phyloP scores from a whole-genome alignment of 1,140 invertebrate genomes.

The Solen grandis region DNA sequence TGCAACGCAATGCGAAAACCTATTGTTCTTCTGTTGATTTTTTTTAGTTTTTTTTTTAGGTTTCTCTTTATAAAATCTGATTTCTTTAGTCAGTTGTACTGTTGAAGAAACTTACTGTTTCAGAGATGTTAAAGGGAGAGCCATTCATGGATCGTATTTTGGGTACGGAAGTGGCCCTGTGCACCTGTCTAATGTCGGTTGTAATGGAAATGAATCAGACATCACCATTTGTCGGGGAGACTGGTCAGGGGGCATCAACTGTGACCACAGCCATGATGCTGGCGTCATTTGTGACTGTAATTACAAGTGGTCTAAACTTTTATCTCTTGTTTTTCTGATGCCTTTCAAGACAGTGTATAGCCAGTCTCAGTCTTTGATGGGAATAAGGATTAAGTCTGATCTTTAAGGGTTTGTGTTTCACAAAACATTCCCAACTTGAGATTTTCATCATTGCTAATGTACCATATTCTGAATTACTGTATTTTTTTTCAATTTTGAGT shows the following conservation, averaged over 20 bases:
- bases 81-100: too few relatives aligned
- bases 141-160: slow-evolving; percentile 23
- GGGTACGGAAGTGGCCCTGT: slow-evolving; percentile 48
- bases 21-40: too few relatives aligned
- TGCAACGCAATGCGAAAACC: too few relatives aligned
- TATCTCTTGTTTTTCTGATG: too few relatives aligned
- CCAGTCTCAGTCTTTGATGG: neutral
- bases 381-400: neutral
- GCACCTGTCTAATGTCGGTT: slow-evolving; percentile 30
- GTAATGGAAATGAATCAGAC: slow-evolving; percentile 31
- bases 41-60: too few relatives aligned
- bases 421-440: neutral
- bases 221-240: slow-evolving; percentile 7
- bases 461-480: too few relatives aligned
- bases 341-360: neutral
- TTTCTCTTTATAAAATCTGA: too few relatives aligned
- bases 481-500: too few relatives aligned
- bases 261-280: slow-evolving; percentile 39
- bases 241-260: slow-evolving; percentile 48
- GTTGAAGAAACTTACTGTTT: neutral
- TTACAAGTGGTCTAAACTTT: neutral
- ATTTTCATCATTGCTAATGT: too few relatives aligned
- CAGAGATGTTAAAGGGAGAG: slow-evolving; percentile 24
- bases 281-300: slow-evolving; percentile 46
- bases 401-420: neutral